A percentile compares a stretch with the other conserved stretches of the same genome.
These are phyloP conservation scores for Butorides virescens DNA, from an alignment of 2,113 vertebrate genomes.

Conservation along the genomic window DNA sequence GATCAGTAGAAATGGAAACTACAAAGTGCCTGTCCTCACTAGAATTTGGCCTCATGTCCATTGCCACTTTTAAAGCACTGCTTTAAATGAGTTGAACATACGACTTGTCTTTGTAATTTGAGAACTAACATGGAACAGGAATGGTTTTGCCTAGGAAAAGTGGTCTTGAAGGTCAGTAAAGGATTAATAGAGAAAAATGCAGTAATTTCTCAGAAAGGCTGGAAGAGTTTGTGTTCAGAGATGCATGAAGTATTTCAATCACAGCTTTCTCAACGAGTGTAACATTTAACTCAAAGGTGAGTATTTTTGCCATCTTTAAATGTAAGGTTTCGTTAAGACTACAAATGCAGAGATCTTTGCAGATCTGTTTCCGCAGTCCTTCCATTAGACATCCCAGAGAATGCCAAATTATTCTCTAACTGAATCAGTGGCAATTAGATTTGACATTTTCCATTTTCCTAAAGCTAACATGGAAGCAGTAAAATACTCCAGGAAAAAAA, in stretches of 20 bases:
- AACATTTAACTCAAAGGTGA: neutral
- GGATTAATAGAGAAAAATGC: neutral
- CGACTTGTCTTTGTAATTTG: neutral
- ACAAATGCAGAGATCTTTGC: neutral
- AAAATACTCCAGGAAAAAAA: neutral
- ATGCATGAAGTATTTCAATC: neutral
- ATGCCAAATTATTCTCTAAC: neutral
- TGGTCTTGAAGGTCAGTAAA: neutral
- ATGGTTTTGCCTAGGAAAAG: neutral
- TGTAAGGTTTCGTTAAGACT: neutral
- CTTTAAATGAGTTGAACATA: neutral
- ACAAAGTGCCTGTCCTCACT: neutral
- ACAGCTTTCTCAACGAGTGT: neutral
- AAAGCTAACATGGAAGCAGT: neutral
- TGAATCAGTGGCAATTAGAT: neutral
- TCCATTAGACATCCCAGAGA: neutral
- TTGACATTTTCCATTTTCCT: neutral
- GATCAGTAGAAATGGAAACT: neutral
- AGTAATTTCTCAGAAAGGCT: neutral
- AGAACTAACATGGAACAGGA: neutral
- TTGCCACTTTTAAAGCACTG: neutral
- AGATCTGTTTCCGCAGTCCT: neutral
- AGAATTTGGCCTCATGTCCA: neutral
- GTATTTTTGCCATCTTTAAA: neutral
- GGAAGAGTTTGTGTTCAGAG: neutral